phyloP scores from a whole-genome alignment of 1,140 invertebrate genomes.

The Dolichoris vasculosae region DNA sequence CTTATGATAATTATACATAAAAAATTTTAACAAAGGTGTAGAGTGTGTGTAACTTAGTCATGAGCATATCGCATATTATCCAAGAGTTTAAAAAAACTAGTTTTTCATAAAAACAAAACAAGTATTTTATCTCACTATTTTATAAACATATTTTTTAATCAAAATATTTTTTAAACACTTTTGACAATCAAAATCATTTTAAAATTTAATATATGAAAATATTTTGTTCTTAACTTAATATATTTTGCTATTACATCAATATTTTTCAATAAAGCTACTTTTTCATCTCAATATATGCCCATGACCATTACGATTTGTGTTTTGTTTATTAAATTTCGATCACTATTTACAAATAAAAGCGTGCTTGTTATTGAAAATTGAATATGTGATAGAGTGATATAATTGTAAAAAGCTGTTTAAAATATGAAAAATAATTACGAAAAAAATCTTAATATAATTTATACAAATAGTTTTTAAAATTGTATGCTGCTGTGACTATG shows the following conservation, averaged over 20 bases:
- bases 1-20: neutral
- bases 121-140: too few species aligned
- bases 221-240: neutral
- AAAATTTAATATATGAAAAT: neutral
- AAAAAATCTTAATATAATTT: too few species aligned
- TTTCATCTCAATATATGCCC: neutral
- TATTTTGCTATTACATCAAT: neutral
- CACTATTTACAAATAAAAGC: slow-evolving; percentile 10
- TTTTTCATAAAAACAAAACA: too few species aligned
- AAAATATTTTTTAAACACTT: neutral
- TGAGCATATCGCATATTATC: too few species aligned
- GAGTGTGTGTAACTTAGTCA: too few species aligned
- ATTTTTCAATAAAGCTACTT: neutral
- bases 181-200: neutral
- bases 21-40: neutral
- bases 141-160: too few species aligned
- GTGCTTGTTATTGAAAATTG: neutral
- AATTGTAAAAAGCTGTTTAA: neutral
- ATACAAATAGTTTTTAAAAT: too few species aligned
- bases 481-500: too few species aligned
- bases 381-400: neutral
- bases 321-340: neutral
- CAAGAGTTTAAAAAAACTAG: too few species aligned
- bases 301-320: neutral
- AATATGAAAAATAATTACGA: too few species aligned